Conservation (phyloP, 2,113 vertebrate genomes). For the Gulo gulo region DNA sequence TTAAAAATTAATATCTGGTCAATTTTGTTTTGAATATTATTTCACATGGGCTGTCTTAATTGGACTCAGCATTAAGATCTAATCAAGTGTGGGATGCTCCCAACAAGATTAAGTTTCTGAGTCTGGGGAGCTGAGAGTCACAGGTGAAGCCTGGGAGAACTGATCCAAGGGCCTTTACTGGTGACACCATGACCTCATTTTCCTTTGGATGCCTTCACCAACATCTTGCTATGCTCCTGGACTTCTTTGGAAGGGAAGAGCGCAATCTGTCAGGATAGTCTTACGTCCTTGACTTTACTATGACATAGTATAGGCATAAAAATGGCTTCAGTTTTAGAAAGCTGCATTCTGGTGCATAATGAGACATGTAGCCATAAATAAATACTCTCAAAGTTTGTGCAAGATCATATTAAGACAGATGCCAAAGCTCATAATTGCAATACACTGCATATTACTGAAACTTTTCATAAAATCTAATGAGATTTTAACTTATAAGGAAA, state of each 20-base stretch:
- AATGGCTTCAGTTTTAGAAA: slow-evolving; percentile 34
- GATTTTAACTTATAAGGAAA: slow-evolving; percentile 70
- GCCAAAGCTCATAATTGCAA: slow-evolving; percentile 61
- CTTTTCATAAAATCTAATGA: slow-evolving; percentile 76
- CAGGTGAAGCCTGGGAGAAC: neutral
- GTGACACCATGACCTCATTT: slow-evolving; percentile 43
- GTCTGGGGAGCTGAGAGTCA: neutral
- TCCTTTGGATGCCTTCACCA: neutral
- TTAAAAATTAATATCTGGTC: neutral
- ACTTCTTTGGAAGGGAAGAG: slow-evolving; percentile 1
- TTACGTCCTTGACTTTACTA: neutral
- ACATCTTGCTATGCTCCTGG: neutral
- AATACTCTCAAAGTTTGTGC: slow-evolving; percentile 48
- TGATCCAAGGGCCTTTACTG: neutral
- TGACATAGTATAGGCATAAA: slow-evolving; percentile 25
- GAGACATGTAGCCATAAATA: slow-evolving; percentile 64
- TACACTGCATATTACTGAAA: slow-evolving; percentile 67
- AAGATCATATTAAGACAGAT: slow-evolving; percentile 68
- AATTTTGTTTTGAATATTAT: slow-evolving; percentile 35
- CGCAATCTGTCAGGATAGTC: neutral
- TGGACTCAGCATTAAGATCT: neutral
- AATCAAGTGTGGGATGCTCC: neutral
- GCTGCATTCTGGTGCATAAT: slow-evolving; percentile 9
- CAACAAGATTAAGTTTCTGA: neutral
- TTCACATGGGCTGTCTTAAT: neutral